Percentiles rank a stretch among this genome's conserved stretches.
phyloP scores from a whole-genome alignment of 30 jellyfish, hydroid and myxozoan species.

The Aurelia sp. region DNA sequence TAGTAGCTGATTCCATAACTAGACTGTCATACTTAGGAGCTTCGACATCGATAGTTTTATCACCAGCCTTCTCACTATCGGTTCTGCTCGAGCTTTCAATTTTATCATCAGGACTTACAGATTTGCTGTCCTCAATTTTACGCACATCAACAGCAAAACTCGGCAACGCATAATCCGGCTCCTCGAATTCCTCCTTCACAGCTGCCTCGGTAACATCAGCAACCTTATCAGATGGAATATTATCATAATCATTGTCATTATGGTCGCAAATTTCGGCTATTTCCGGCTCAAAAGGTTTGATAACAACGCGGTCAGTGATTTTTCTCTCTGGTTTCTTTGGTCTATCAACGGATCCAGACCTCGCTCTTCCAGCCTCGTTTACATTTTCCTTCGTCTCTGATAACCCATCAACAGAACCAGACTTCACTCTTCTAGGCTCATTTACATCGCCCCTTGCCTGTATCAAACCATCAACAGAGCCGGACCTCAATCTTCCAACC shows the following conservation, averaged over 20 bases:
- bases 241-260: constrained; percentile 66
- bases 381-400: not conserved
- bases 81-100: not conserved
- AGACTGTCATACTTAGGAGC: not conserved
- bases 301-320: constrained; percentile 18
- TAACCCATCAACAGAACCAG: not conserved
- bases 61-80: not conserved
- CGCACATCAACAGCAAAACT: constrained; percentile 31
- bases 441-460: not conserved
- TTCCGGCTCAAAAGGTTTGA: constrained; percentile 37
- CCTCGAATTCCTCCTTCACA: constrained; percentile 22
- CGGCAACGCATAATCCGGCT: constrained; percentile 71
- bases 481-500: no score
- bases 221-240: constrained; percentile 42
- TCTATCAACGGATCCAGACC: constrained; percentile 18
- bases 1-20: no score
- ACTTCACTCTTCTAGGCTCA: constrained; percentile 1
- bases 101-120: not conserved
- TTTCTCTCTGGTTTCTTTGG: constrained; percentile 63
- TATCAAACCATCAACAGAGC: not conserved
- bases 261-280: constrained; percentile 21
- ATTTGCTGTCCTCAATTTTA: not conserved
- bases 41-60: not conserved
- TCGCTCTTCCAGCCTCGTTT: constrained; percentile 3
- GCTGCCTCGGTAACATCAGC: not conserved